Conservation (phyloP, 2,888 invertebrate genomes). For the Dryadula phaetusa region DNA sequence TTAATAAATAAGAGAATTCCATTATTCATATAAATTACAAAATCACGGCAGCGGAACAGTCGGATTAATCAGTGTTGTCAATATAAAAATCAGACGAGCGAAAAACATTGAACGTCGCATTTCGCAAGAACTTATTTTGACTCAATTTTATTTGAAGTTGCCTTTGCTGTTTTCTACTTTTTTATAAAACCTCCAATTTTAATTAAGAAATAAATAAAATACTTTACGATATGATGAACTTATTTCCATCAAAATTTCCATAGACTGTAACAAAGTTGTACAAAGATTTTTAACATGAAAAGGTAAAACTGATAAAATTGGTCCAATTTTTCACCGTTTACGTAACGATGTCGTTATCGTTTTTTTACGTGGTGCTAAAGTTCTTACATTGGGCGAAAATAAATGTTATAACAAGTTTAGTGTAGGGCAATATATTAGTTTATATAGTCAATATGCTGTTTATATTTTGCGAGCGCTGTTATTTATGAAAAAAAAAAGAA, state of each 20-base stretch:
- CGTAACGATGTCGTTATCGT: slow-evolving; percentile 36
- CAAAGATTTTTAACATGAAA: slow-evolving; percentile 25
- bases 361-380: slow-evolving; percentile 22
- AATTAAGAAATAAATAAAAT: background rate
- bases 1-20: background rate
- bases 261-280: background rate
- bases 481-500: background rate
- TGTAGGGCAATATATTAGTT: background rate
- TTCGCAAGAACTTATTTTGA: background rate
- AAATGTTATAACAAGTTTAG: slow-evolving; percentile 7
- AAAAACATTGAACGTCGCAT: slow-evolving; percentile 3
- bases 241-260: background rate
- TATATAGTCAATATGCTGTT: background rate
- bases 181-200: slow-evolving; percentile 3
- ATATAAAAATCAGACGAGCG: slow-evolving; percentile 14
- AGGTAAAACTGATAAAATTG: slow-evolving; percentile 33
- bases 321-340: slow-evolving; percentile 32
- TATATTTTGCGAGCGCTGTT: background rate
- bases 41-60: background rate
- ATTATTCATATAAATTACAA: slow-evolving; percentile 18
- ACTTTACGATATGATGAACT: background rate
- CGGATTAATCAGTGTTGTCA: slow-evolving; percentile 17
- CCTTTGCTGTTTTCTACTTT: background rate
- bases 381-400: slow-evolving; percentile 13
- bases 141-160: background rate